Conservation (phyloP, 2,113 vertebrate species). For the Myodes glareolus region DNA sequence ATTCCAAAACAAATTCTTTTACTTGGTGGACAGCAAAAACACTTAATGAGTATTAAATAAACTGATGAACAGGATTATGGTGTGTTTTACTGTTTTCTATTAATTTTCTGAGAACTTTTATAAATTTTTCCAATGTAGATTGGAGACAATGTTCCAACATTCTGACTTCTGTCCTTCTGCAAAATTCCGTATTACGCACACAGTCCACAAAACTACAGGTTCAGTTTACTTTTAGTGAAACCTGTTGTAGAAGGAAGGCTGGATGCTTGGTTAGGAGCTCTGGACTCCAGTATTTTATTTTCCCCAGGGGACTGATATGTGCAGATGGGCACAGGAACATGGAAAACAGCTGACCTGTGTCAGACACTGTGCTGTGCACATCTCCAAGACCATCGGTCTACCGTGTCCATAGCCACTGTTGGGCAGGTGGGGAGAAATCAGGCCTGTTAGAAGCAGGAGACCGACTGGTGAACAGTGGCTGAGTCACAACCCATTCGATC, state of each 20-base stretch:
- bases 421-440: neutral
- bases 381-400: neutral
- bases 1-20: neutral
- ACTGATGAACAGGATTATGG: neutral
- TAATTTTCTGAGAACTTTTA: neutral
- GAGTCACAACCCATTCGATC: neutral
- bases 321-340: neutral
- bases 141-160: neutral
- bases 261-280: neutral
- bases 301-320: neutral
- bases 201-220: neutral
- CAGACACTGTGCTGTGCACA: neutral
- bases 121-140: neutral
- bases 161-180: neutral
- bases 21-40: neutral
- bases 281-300: neutral
- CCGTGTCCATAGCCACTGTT: neutral
- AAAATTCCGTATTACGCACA: neutral
- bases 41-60: neutral
- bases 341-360: neutral
- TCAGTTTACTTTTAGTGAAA: neutral
- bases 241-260: neutral
- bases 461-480: neutral
- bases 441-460: too few species aligned
- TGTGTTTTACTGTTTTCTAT: neutral